phyloP scores from a whole-genome alignment of 2,888 invertebrate species.

The Physocephala rufipes region DNA sequence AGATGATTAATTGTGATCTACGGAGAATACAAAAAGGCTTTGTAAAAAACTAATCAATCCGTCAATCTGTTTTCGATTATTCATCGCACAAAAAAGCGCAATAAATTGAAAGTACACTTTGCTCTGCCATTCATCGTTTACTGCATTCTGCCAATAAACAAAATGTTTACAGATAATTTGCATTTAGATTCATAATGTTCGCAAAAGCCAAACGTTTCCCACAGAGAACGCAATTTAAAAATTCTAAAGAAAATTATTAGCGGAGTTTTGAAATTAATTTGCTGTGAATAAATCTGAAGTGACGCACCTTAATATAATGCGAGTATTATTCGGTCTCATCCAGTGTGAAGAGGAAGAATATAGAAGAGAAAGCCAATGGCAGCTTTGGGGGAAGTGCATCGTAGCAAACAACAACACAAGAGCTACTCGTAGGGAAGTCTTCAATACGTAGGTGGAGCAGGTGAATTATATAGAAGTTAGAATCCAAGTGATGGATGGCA shows the following conservation, averaged over 20 bases:
- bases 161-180: constrained; percentile 43
- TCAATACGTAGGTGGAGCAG: constrained; percentile 29
- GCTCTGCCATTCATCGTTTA: too few relatives aligned
- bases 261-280: constrained; percentile 26
- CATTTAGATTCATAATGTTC: constrained; percentile 44
- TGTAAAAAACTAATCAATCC: too few relatives aligned
- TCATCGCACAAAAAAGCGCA: too few relatives aligned
- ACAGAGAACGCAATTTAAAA: constrained; percentile 23
- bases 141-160: too few relatives aligned
- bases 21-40: too few relatives aligned
- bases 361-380: background rate
- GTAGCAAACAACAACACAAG: constrained; percentile 15
- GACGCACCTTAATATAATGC: background rate
- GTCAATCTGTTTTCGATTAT: too few relatives aligned
- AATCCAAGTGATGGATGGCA: constrained; percentile 30
- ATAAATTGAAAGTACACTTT: too few relatives aligned
- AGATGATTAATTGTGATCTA: too few relatives aligned
- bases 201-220: constrained; percentile 32
- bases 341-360: constrained; percentile 2
- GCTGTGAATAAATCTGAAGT: constrained; percentile 5
- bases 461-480: constrained; percentile 53
- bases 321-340: background rate
- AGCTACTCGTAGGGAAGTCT: background rate
- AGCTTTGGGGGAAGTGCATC: constrained; percentile 32
- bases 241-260: constrained; percentile 32